Base-by-base conservation (phyloP, 2,888 invertebrate genomes). In the Hypselothyrea guttata region DNA sequence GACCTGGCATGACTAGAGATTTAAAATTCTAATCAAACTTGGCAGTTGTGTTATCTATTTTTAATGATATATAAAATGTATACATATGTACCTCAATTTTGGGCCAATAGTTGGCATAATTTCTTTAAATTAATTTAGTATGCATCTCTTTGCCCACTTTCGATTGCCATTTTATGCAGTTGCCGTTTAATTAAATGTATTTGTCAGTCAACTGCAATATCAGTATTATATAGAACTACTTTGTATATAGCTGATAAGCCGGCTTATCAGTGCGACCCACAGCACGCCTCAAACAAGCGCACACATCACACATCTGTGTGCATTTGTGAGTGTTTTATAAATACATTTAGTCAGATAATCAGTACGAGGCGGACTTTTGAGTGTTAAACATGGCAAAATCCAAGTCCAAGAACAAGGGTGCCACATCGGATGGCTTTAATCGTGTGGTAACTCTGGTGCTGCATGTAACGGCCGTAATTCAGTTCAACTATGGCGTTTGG, bases 401-500 rank as follows among this genome's bases (percentile, higher is more conserved):
- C 27, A 85, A 68, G 44, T 61, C 75, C 4, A 77, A 71, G 40
- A 76, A 5, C 34, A 86, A 79, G 40, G 79, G 83, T 27, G 59
- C 83, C 34, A 82, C 85, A 33, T 58, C 75, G 7, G 46, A 69
- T 12, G 87, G 85, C 2, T 77, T 89, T 33, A 88, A 82, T 53
- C 85, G 79, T 41, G 65, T 78, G 11, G 68, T 88, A 28, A 82
- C 84, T 8, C 54, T 83, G 44, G 31, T 89, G 35, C 48, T 89
- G 27, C 94, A 94, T 86, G 87, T 93, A 18, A 84, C 93, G 69
- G 94, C 92, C 13, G 92, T 92, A 4, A 87, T 92, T 34, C 93
- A 94, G 84, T 94, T 94, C 86, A 91, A 90, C 65, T 94, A 91
- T 89, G 93, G 93, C 13, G 93, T 94, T 75, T 94, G 93, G 86